Evolutionary conservation across 2,888 invertebrate species (phyloP), one percentile per base, ranked within the genome.

Genomic region (Zygogramma bicolorata): DNA sequence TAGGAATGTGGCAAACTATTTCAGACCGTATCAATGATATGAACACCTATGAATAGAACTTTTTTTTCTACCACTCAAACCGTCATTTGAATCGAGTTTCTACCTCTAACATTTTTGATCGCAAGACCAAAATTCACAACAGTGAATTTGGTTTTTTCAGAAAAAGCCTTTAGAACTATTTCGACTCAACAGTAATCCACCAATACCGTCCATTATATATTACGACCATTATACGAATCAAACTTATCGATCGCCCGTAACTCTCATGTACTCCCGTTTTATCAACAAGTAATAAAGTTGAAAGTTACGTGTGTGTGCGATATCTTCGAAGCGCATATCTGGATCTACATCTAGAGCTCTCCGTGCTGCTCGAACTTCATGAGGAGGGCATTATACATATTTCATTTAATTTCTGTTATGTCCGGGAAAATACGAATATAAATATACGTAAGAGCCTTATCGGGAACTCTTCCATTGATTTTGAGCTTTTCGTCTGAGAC

Each of bases 221-320:
- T 13, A 4, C 22, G 5, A 25, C 25, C 15, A 27, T n/a, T 7
- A 53, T 7, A 20, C n/a, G 46, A 49, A 46, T 63, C 49, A 42
- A 46, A 63, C 46, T 25, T 63, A 63, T 63, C 29, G 63, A 63
- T 63, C 63, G 22, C 13, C 29, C 15, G 49, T 25, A 63, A 63
- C 29, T 63, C 29, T 25, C 46, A 63, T 63, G 63, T 63, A 31
- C 25, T 46, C 46, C 46, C 27, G 63, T 63, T 69, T 63, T 69
- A 63, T 69, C 63, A 69, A 69, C 40, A 69, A 63, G 63, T 69
- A 69, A 69, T 69, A 69, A 69, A 69, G 58, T 57, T 42, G 58
- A 69, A 53, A 69, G 69, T 69, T 69, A 69, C 69, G 69, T 69
- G 69, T 65, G 69, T 65, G 20, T 62, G 69, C 57, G 49, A 29